Evolutionary conservation across 2,113 vertebrate genomes (phyloP).

Genomic region (Oryctolagus cuniculus): DNA sequence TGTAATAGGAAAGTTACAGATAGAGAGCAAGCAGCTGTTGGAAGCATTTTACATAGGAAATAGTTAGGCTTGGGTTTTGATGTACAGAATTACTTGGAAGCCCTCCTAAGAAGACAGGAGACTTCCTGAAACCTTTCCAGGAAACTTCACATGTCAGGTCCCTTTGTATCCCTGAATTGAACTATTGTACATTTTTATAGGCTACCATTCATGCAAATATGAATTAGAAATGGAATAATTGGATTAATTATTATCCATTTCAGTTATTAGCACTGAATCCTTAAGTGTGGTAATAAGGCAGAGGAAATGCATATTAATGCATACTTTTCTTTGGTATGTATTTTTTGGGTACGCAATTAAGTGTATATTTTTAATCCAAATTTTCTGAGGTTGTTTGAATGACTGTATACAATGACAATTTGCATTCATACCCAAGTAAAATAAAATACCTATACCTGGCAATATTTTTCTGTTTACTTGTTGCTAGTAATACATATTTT

Average conservation of each 20-base stretch:
- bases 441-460: neutral
- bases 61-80: conserved; percentile 45
- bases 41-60: conserved; percentile 68
- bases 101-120: neutral
- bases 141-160: conserved; percentile 34
- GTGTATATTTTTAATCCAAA: conserved; percentile 27
- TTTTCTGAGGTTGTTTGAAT: conserved; percentile 18
- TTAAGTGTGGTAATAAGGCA: neutral
- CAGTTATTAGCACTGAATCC: conserved; percentile 34
- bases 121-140: conserved; percentile 61
- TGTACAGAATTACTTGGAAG: conserved; percentile 36
- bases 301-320: conserved; percentile 46
- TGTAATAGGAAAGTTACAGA: conserved; percentile 62
- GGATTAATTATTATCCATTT: conserved; percentile 33
- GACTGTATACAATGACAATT: neutral
- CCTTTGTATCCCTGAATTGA: conserved; percentile 61
- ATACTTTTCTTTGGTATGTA: neutral
- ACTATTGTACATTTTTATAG: conserved; percentile 56
- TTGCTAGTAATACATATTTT: neutral
- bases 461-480: neutral
- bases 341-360: too few species aligned
- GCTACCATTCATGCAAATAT: conserved; percentile 61
- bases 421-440: conserved; percentile 23
- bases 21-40: conserved; percentile 70
- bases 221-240: conserved; percentile 33